These are phyloP conservation scores for Sericinus montela DNA, from an alignment of 2,888 invertebrate genomes.

Conservation along the genomic window DNA sequence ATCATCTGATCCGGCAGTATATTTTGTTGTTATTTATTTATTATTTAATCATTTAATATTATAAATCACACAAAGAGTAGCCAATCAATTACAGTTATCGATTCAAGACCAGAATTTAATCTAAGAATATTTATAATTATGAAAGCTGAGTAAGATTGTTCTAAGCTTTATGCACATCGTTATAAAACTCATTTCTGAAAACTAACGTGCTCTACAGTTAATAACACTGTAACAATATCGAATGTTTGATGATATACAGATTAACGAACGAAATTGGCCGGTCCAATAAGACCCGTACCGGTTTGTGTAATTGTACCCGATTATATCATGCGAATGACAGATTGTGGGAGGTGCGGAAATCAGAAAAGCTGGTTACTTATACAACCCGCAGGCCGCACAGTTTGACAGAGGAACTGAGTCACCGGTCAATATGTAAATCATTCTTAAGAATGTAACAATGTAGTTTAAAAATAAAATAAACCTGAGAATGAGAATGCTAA, in stretches of 20 bases:
- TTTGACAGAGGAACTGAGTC: slow-evolving; percentile 42
- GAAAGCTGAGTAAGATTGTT: slow-evolving; percentile 14
- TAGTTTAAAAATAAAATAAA: no score
- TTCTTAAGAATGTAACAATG: no score
- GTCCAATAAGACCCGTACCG: slow-evolving; percentile 28
- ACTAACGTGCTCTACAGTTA: slow-evolving; percentile 8
- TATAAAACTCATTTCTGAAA: slow-evolving; percentile 28
- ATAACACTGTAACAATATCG: slow-evolving; percentile 41
- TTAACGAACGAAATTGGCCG: slow-evolving; percentile 42
- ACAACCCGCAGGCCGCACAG: slow-evolving; percentile 61
- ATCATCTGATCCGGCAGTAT: no score
- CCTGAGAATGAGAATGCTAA: no score
- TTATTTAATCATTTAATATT: slow-evolving; percentile 28
- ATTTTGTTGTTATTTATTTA: no score
- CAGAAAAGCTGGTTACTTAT: slow-evolving; percentile 35
- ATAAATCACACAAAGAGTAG: slow-evolving; percentile 41
- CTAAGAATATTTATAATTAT: slow-evolving; percentile 28
- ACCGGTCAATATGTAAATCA: slow-evolving; percentile 37
- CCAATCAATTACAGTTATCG: slow-evolving; percentile 45
- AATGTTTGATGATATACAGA: slow-evolving; percentile 45
- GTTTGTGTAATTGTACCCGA: not conserved
- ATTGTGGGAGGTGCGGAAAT: slow-evolving; percentile 27
- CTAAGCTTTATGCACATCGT: slow-evolving; percentile 18
- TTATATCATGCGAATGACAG: not conserved
- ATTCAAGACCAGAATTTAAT: slow-evolving; percentile 37